Evolutionary conservation across 2,113 vertebrate species (phyloP), one percentile per base, ranked within the genome.

Genomic region (Arothron firmamentum): DNA sequence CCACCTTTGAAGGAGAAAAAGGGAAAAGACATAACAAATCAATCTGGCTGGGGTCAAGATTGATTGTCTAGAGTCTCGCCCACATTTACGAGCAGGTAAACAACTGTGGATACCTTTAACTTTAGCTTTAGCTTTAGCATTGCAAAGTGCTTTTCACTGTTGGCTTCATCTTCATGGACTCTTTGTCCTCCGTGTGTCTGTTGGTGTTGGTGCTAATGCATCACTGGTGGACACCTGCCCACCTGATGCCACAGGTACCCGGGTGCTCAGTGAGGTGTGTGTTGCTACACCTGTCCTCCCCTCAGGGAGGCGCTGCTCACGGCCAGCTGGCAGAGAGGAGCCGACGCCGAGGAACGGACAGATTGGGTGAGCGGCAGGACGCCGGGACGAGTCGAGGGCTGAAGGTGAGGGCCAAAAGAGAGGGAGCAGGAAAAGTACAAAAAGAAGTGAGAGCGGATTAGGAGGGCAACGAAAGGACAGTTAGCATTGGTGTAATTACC

Each of bases 211-310:
- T 20, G 19, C 3, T 12, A 19, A 21, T 21, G 23, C 12, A 19
- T 13, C 4, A 20, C 18, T 54, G 46, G 18, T 78, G 75, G 67
- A 53, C 8, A 10, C 20, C 1, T 59, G 77, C 69, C 73, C 11
- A 12, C 55, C 12, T 38, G 11, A 74, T 87, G 87, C 85, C 83
- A 87, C 88, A 90, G 87, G 88, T 89, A 85, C 62, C 72, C 19
- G 52, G 49, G 71, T 86, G 83, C 74, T 81, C 82, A 85, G 74
- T 78, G 75, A 74, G 80, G 80, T 85, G 88, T 88, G 53, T 52
- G 65, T 60, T 58, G 67, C 72, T 83, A 85, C 88, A 89, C 89
- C 89, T 90, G 89, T 86, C 58, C 74, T 79, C 80, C 70, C 81
- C 78, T 85, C 78, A 13, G 86, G 89, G 87, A 84, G 82, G 81